A percentile compares a stretch with the other conserved stretches of the same genome.
phyloP scores from a whole-genome alignment of 2,113 vertebrate genomes.

The Ictidomys tridecemlineatus region DNA sequence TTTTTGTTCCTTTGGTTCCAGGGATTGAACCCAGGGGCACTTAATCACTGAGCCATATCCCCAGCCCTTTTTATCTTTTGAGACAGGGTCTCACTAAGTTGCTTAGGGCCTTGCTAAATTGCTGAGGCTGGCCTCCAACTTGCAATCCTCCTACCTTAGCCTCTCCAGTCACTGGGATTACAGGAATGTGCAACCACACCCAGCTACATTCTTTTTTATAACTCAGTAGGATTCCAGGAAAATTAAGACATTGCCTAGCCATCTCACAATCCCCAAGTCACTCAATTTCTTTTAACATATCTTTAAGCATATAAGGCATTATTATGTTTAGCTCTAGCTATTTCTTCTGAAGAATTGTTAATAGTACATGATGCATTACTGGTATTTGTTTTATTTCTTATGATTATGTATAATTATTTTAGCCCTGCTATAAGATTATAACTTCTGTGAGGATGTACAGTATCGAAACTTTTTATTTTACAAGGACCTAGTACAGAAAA shows the following conservation, averaged over 20 bases:
- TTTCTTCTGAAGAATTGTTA: conserved; percentile 46
- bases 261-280: background rate
- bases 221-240: background rate
- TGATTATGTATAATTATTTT: background rate
- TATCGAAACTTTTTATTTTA: background rate
- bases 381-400: background rate
- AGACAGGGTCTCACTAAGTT: too few species aligned
- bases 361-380: background rate
- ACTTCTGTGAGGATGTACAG: background rate
- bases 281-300: conserved; percentile 3
- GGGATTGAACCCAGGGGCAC: too few species aligned
- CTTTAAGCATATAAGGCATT: background rate
- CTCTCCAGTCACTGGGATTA: too few species aligned
- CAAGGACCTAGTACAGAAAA: background rate
- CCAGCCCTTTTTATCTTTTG: too few species aligned
- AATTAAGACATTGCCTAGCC: background rate
- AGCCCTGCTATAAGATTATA: background rate
- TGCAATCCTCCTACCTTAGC: too few species aligned
- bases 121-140: too few species aligned
- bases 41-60: too few species aligned
- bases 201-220: background rate
- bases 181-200: too few species aligned
- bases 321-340: background rate
- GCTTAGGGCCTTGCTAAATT: too few species aligned
- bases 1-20: too few species aligned